A percentile compares a stretch with the other conserved stretches of the same genome.
Evolutionary conservation across 2,797 vertebrate species (phyloP).

Genomic region (Caiman crocodilus): DNA sequence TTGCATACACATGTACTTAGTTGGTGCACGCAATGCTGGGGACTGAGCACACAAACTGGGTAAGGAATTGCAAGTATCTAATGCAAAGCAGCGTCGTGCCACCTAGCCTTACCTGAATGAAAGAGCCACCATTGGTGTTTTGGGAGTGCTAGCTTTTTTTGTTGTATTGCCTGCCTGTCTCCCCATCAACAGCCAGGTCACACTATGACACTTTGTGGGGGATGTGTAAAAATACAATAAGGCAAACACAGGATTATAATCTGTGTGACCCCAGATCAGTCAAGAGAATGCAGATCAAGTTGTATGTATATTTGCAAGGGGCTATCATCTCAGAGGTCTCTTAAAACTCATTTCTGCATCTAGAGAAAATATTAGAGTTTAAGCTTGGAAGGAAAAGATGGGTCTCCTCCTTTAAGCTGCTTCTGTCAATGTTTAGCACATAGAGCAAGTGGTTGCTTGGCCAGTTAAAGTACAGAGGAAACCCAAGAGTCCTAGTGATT

Average conservation of each 20-base stretch:
- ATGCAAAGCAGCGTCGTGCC: conserved; percentile 33
- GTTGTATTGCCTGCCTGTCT: neutral
- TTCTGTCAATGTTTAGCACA: neutral
- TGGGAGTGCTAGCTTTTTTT: neutral
- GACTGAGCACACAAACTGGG: neutral
- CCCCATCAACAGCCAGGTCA: neutral
- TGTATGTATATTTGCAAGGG: neutral
- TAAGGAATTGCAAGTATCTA: neutral
- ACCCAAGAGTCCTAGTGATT: too few relatives aligned
- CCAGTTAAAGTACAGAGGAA: neutral
- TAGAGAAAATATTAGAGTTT: neutral
- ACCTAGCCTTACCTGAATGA: conserved; percentile 51
- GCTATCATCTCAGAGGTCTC: neutral
- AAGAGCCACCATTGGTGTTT: neutral
- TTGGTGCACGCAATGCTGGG: neutral
- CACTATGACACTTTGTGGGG: neutral
- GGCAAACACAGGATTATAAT: neutral
- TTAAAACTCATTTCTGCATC: neutral
- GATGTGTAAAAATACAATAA: neutral
- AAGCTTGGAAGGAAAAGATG: neutral
- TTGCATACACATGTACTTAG: neutral
- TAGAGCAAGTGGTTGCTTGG: neutral
- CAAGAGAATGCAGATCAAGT: conserved; percentile 45
- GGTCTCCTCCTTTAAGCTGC: neutral
- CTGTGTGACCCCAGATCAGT: neutral